Conservation (phyloP, 2,113 vertebrate species). For the Misgurnus anguillicaudatus region DNA sequence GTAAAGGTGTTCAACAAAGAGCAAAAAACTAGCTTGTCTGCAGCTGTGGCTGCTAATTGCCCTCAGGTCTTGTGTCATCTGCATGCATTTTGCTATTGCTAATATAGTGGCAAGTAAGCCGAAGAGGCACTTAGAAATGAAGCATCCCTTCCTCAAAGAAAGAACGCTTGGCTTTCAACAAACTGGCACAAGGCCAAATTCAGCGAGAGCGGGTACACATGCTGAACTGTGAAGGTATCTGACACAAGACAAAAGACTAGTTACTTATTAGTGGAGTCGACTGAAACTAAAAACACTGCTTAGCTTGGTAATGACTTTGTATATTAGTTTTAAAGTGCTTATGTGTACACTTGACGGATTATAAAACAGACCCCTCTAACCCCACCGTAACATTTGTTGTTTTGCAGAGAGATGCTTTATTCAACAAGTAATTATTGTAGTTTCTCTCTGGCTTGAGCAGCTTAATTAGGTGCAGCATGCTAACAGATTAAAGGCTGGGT, state of each 20-base stretch:
- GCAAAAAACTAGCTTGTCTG: neutral
- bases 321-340: conserved; percentile 2
- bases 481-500: conserved; percentile 46
- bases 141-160: conserved; percentile 16
- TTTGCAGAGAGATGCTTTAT: conserved; percentile 49
- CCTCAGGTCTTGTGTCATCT: neutral
- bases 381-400: conserved; percentile 22
- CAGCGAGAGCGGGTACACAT: neutral
- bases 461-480: conserved; percentile 59
- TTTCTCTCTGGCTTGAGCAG: conserved; percentile 54
- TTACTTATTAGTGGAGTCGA: conserved; percentile 6
- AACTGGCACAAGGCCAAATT: conserved; percentile 6
- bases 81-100: conserved; percentile 12
- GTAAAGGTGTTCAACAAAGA: neutral
- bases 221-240: conserved; percentile 10
- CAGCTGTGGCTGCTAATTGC: conserved; percentile 7
- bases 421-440: conserved; percentile 58
- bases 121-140: conserved; percentile 23
- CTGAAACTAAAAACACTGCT: conserved; percentile 10
- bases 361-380: conserved; percentile 28
- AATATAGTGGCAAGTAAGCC: conserved; percentile 24
- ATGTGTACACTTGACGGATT: neutral
- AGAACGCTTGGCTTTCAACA: conserved; percentile 18
- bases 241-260: conserved; percentile 18
- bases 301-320: conserved; percentile 18